phyloP scores from a whole-genome alignment of 2,888 invertebrate genomes.

The Sphecodes monilicornis region DNA sequence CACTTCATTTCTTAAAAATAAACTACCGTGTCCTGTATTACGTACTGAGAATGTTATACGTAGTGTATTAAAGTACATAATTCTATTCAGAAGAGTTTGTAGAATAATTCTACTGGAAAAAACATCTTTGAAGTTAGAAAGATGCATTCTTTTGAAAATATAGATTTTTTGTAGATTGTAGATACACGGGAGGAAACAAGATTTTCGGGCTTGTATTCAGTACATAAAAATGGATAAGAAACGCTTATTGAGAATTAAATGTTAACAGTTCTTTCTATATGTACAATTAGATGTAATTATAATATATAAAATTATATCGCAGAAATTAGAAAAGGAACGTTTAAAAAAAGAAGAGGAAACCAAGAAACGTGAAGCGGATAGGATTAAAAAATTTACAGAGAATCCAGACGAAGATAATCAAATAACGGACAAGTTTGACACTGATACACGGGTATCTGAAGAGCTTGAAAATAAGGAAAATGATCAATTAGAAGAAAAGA shows the following conservation, averaged over 20 bases:
- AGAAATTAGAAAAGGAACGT: conserved; percentile 80
- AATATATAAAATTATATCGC: conserved; percentile 25
- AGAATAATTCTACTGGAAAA: neutral
- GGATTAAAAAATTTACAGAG: conserved; percentile 85
- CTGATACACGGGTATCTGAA: conserved; percentile 55
- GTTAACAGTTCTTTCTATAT: neutral
- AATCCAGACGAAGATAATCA: conserved; percentile 77
- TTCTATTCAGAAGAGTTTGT: neutral
- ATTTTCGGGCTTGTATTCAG: neutral
- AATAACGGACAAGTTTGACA: conserved; percentile 56
- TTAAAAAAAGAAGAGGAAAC: conserved; percentile 87
- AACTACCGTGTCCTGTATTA: too few species aligned
- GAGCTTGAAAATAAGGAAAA: conserved; percentile 74
- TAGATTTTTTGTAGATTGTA: neutral
- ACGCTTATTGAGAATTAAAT: neutral
- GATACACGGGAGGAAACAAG: neutral
- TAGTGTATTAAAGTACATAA: too few species aligned
- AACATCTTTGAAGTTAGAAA: neutral
- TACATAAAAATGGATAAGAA: neutral
- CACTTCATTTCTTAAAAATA: too few species aligned
- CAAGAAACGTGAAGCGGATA: conserved; percentile 86
- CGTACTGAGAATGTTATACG: too few species aligned
- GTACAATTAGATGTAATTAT: neutral
- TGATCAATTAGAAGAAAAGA: conserved; percentile 62
- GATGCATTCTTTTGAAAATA: neutral